Evolutionary conservation across 2,113 vertebrate genomes (phyloP).

Genomic region (Callospermophilus lateralis): DNA sequence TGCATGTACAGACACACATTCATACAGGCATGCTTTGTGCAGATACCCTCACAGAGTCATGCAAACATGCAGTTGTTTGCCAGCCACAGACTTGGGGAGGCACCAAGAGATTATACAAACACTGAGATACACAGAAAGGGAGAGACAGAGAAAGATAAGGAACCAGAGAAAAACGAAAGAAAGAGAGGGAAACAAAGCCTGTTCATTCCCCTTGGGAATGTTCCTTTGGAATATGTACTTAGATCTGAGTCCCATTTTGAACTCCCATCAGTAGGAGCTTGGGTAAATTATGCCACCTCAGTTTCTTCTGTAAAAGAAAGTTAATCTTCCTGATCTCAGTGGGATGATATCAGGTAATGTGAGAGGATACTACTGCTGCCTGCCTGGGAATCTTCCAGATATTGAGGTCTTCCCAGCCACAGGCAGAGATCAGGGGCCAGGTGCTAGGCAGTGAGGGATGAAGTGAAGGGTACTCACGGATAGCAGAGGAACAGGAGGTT

Average conservation of each 20-base stretch:
- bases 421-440: conserved; percentile 21
- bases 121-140: neutral
- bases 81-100: neutral
- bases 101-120: conserved; percentile 13
- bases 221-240: neutral
- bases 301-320: conserved; percentile 47
- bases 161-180: neutral
- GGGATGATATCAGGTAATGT: neutral
- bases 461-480: conserved; percentile 92
- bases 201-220: neutral
- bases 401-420: neutral
- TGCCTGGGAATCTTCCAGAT: neutral
- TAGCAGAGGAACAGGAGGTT: conserved; percentile 99
- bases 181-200: neutral
- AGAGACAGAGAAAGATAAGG: neutral
- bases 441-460: neutral
- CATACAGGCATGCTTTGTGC: neutral
- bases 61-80: neutral
- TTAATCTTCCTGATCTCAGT: neutral
- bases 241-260: conserved; percentile 15
- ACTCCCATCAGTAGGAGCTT: neutral
- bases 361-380: neutral
- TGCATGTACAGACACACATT: neutral
- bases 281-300: neutral
- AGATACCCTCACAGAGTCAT: neutral